These are phyloP conservation scores for Drosophila kanapiae DNA, from an alignment of 1,140 invertebrate species.

Conservation along the genomic window DNA sequence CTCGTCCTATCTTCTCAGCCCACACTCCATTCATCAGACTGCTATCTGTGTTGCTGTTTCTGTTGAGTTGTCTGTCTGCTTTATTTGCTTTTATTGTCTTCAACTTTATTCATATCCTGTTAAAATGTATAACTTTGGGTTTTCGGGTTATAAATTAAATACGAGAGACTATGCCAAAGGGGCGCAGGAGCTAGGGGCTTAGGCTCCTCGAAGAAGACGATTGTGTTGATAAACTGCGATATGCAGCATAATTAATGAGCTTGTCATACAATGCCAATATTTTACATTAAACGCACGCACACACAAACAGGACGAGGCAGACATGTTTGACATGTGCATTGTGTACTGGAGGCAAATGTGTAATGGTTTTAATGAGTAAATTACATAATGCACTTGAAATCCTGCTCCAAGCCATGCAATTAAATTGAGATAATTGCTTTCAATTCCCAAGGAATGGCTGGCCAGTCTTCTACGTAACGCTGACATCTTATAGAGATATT, in stretches of 20 bases:
- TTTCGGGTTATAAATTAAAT: conserved; percentile 84
- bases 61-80: conserved; percentile 65
- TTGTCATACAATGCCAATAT: conserved; percentile 82
- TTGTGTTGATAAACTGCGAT: conserved; percentile 82
- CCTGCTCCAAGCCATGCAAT: conserved; percentile 58
- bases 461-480: background rate
- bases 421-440: conserved; percentile 58
- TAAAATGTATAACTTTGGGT: conserved; percentile 83
- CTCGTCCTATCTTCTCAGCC: background rate
- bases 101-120: conserved; percentile 84
- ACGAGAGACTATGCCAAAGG: conserved; percentile 15
- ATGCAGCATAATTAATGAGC: conserved; percentile 81
- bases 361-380: conserved; percentile 78
- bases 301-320: conserved; percentile 23
- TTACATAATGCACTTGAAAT: conserved; percentile 66
- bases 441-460: conserved; percentile 20
- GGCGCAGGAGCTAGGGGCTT: background rate
- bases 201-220: conserved; percentile 67
- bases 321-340: conserved; percentile 58
- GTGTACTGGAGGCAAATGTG: conserved; percentile 52
- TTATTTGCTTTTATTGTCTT: conserved; percentile 84
- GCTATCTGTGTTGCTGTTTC: conserved; percentile 19
- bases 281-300: conserved; percentile 67
- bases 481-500: conserved; percentile 11
- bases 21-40: conserved; percentile 8